phyloP scores from a whole-genome alignment of 2,113 vertebrate species.

The Prunella himalayana region DNA sequence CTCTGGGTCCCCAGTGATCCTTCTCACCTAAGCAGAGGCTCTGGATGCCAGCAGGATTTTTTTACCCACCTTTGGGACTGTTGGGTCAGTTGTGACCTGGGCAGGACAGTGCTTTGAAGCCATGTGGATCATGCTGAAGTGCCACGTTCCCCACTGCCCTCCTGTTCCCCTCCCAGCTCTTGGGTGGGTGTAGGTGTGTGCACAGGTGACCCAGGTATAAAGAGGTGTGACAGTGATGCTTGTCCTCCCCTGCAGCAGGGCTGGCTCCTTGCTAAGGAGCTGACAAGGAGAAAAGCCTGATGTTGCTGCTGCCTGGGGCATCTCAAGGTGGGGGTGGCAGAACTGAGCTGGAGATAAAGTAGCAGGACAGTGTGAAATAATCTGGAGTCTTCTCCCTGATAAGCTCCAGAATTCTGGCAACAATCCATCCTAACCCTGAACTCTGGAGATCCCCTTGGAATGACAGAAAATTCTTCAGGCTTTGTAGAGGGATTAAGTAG shows the following conservation, averaged over 20 bases:
- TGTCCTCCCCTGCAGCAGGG: constrained; percentile 15
- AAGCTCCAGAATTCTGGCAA: not conserved
- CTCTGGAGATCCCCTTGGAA: not conserved
- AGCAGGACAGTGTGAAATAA: not conserved
- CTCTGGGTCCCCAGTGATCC: not conserved
- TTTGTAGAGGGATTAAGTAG: not conserved
- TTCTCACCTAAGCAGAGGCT: not conserved
- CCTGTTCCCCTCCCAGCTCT: not conserved
- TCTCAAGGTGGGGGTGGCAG: not conserved
- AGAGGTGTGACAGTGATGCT: not conserved
- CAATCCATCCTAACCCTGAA: not conserved
- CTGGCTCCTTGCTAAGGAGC: constrained; percentile 29
- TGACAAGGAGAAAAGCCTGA: constrained; percentile 16
- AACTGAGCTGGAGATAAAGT: not conserved
- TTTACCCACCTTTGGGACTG: not conserved
- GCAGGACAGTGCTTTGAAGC: not conserved
- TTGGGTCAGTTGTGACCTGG: not conserved
- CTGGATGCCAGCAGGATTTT: not conserved
- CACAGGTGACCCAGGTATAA: not conserved
- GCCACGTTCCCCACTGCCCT: not conserved
- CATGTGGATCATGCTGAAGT: fast-evolving
- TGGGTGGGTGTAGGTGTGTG: not conserved
- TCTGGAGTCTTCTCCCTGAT: not conserved
- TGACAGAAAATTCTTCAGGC: not conserved
- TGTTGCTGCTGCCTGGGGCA: not conserved